A percentile compares a stretch with the other conserved stretches of the same genome.
Conservation (phyloP, 1,140 invertebrate species). For the Heliconius congener region DNA sequence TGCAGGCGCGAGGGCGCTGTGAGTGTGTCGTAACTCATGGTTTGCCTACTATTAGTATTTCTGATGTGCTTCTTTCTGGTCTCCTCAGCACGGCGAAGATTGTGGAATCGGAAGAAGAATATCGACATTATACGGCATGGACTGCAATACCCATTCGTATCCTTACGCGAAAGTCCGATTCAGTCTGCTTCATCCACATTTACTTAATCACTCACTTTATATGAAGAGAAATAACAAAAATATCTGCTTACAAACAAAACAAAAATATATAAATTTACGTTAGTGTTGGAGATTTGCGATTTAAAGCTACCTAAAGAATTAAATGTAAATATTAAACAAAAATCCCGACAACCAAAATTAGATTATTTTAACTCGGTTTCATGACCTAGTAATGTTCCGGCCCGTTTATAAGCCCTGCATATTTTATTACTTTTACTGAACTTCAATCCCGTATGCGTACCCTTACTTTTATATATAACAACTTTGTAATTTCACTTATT, state of each 20-base stretch:
- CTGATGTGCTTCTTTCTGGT: conserved; percentile 81
- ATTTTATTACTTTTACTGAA: conserved; percentile 36
- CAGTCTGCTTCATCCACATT: conserved; percentile 8
- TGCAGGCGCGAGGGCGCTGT: conserved; percentile 89
- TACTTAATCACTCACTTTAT: neutral
- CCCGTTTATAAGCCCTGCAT: conserved; percentile 31
- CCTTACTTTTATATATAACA: neutral
- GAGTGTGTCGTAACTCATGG: conserved; percentile 82
- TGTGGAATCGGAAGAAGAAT: conserved; percentile 96
- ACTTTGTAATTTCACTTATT: neutral
- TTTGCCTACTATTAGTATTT: conserved; percentile 77
- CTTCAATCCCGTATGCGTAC: conserved; percentile 7
- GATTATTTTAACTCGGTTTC: conserved; percentile 32
- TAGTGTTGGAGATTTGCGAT: neutral
- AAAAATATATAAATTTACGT: neutral
- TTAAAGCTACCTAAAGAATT: neutral
- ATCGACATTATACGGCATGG: conserved; percentile 87
- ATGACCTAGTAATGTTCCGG: conserved; percentile 33
- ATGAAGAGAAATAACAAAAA: neutral
- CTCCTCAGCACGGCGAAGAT: conserved; percentile 91
- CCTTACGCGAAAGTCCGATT: neutral
- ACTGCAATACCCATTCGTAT: neutral
- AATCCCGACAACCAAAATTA: conserved; percentile 11
- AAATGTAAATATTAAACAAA: neutral
- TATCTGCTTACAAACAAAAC: neutral